A percentile compares a stretch with the other conserved stretches of the same genome.
Conservation (phyloP, 2,113 vertebrate genomes). For the Ibidorhyncha struthersii region DNA sequence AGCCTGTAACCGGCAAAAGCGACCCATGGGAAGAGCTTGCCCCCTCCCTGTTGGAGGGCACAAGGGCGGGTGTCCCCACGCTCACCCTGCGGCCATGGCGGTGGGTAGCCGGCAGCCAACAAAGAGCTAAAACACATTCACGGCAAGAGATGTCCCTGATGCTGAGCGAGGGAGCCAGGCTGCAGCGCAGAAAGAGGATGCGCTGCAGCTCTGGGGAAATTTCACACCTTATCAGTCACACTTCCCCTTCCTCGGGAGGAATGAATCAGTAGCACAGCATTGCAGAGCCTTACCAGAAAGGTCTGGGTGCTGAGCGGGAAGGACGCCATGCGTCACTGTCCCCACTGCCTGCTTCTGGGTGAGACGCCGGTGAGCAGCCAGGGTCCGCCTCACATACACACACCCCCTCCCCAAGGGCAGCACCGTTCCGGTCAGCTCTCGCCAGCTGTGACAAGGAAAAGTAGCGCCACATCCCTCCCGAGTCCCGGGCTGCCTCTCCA, state of each 20-base stretch:
- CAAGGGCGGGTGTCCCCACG: accelerated
- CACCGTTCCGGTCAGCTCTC: background rate
- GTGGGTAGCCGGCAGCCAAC: background rate
- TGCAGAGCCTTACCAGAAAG: background rate
- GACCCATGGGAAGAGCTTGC: accelerated
- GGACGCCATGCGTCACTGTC: accelerated
- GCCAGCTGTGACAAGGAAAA: background rate
- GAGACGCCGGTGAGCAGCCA: background rate
- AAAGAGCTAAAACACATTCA: background rate
- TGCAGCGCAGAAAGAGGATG: background rate
- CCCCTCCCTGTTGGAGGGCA: background rate
- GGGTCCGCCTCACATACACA: background rate
- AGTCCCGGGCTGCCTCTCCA: too few relatives aligned
- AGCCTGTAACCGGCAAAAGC: background rate
- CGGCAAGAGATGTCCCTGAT: background rate
- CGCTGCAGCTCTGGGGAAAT: background rate
- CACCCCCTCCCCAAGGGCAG: background rate
- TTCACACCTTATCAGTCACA: background rate
- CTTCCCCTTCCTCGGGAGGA: background rate
- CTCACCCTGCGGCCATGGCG: accelerated
- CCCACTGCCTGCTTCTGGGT: background rate
- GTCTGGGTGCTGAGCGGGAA: background rate
- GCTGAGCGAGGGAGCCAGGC: background rate
- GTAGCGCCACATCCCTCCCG: accelerated
- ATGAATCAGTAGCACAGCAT: background rate